Evolutionary conservation across 2,888 invertebrate genomes (phyloP), one percentile per base, ranked within the genome.

Genomic region (Caenorhabditis doughertyi): DNA sequence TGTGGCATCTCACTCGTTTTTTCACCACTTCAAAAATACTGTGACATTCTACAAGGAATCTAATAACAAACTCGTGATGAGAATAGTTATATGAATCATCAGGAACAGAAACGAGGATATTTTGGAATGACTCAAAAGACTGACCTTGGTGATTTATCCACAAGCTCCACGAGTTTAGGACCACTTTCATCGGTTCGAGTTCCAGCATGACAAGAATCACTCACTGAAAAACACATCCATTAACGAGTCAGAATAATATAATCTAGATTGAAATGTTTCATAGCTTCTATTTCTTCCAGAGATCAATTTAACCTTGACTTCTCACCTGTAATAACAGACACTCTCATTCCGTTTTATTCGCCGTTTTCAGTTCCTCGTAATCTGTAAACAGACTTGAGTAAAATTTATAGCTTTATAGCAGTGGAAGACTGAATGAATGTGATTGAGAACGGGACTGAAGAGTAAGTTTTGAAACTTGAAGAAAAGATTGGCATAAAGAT

Each of bases 111-210:
- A 49, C 13, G 32, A 3, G 39, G 13, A 13, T n/a, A 39, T 64
- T n/a, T n/a, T n/a, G n/a, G 39, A 39, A 39, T 39, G 3, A 49
- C n/a, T 11, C 21, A 21, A 7, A 11, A 23, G 13, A 29, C 64
- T 29, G 64, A 76, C 71, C 65, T 76, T 2, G 42, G 74, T 3
- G 84, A 85, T 23, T 64, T 42, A 25, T 62, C 32, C 13, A 89
- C 53, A 23, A 86, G 84, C 13, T 81, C 76, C 1, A 68, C 47
- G 0, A 90, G 77, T 27, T 58, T 49, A 9, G 90, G 89, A 3
- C 90, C 90, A 55, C 89, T 89, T 79, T 85, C 72, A 73, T 90
- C 90, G 29, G 64, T 53, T 16, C 83, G 79, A 8, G 73, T 81
- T 44, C 87, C 88, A 35, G 64, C 71, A 25, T 60, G 77, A n/a